Evolutionary conservation across 2,797 vertebrate species (phyloP).

Genomic region (Lepus townsendii): DNA sequence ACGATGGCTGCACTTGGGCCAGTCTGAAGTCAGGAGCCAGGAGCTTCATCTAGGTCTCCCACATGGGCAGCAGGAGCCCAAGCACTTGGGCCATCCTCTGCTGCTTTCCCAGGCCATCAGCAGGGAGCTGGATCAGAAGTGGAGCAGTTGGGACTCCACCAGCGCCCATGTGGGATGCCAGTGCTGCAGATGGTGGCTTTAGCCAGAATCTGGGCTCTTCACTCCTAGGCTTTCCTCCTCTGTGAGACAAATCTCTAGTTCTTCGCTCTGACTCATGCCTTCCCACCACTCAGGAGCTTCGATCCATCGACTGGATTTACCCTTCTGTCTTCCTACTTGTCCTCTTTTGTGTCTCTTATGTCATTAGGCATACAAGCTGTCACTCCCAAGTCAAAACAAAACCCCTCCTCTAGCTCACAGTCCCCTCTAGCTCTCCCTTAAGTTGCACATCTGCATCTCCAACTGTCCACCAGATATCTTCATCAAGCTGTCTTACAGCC

Average conservation of each 20-base stretch:
- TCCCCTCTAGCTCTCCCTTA: neutral
- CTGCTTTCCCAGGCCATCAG: no score
- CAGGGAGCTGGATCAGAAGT: no score
- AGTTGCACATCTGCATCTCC: neutral
- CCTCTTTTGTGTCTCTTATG: neutral
- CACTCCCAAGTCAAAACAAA: constrained; percentile 3
- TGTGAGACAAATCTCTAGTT: neutral
- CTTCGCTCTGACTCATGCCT: neutral
- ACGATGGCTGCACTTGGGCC: no score
- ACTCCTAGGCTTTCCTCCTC: neutral
- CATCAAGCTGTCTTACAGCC: neutral
- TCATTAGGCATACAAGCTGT: constrained; percentile 2
- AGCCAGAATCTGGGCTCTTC: neutral
- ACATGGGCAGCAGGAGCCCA: no score
- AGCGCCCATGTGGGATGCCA: no score
- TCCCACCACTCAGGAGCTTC: neutral
- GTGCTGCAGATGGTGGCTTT: neutral
- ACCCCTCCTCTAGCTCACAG: neutral
- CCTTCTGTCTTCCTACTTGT: neutral
- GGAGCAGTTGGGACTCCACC: no score
- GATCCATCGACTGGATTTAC: neutral
- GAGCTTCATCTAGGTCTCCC: no score
- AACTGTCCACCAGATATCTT: neutral
- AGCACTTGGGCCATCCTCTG: no score
- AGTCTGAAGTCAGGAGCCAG: no score